A percentile compares a stretch with the other conserved stretches of the same genome.
Evolutionary conservation across 92 coral and sea anemone species (phyloP).

Genomic region (Epizoanthus rinbou): DNA sequence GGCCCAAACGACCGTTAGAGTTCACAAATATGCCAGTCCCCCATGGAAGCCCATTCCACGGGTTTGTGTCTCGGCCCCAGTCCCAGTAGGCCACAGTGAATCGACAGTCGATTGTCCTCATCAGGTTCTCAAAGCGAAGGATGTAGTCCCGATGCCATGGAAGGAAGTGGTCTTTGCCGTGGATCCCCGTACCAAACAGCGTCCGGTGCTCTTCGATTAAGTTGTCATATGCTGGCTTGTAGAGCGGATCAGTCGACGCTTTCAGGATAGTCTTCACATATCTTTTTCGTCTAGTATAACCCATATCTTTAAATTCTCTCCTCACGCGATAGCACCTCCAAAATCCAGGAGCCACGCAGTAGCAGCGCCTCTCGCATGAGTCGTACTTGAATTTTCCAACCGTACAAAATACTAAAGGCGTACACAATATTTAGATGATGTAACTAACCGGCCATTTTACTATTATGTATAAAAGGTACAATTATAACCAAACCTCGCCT

Average conservation of each 20-base stretch:
- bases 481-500: too few species aligned
- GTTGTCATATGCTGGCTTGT: constrained; percentile 7
- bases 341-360: too few species aligned
- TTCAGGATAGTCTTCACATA: constrained; percentile 34
- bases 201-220: constrained; percentile 31
- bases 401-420: too few species aligned
- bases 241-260: constrained; percentile 9
- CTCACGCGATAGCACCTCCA: constrained; percentile 47
- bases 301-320: constrained; percentile 46
- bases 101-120: constrained; percentile 39
- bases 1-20: constrained; percentile 44
- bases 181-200: constrained; percentile 48
- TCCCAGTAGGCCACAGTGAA: constrained; percentile 57
- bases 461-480: too few species aligned
- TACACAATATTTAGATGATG: too few species aligned
- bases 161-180: constrained; percentile 43
- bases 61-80: constrained; percentile 34
- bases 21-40: constrained; percentile 33
- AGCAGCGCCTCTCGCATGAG: too few species aligned
- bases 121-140: constrained; percentile 36
- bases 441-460: too few species aligned
- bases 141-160: constrained; percentile 57
- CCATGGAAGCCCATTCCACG: constrained; percentile 39
- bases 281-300: constrained; percentile 28
- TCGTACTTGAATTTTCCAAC: too few species aligned